Evolutionary conservation across 2,888 invertebrate genomes (phyloP), one percentile per base, ranked within the genome.

Genomic region (Theodoxus fluviatilis): DNA sequence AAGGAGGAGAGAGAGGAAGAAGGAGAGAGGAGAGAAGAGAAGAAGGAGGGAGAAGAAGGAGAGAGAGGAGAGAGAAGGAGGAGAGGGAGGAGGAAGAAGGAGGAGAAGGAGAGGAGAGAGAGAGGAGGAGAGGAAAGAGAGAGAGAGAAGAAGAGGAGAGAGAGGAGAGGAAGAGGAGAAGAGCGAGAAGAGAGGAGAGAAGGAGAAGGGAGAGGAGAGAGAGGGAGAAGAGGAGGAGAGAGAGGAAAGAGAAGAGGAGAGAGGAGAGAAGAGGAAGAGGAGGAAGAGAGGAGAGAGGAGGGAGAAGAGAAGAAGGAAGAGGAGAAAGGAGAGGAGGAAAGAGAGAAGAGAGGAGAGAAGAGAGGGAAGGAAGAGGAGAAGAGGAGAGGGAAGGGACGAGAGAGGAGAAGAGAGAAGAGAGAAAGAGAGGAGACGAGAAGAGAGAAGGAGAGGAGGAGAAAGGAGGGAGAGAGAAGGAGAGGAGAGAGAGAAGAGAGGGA

Each of bases 401-500:
- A 31, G 7, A 59, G 15, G 18, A 18, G 33, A 33, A 25, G 18
- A 59, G 59, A 28, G 15, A n/a, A 55, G 55, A 55, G 22, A 22
- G 22, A 55, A 25, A 55, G 22, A 22, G 22, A 55, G 55, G 22
- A n/a, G 55, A n/a, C 12, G 55, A 55, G 22, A 25, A n/a, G 22
- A 25, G 22, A 55, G 55, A 55, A 22, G 22, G 22, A 25, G 22
- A 55, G 55, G 22, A 55, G 55, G 22, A 55, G 55, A 55, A 25
- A n/a, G 61, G 31, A 33, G 31, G 61, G 31, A 33, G 31, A 38
- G 22, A 38, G n/a, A 38, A 35, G 63, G 22, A 38, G n/a, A 38
- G 22, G 63, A 63, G 37, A n/a, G 35, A 35, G 63, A 64, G 63
- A 35, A 38, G 38, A 18, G 37, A 37, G 35, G 38, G 38, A 35